Conservation (phyloP, 2,113 vertebrate species). For the Chiloscyllium plagiosum region DNA sequence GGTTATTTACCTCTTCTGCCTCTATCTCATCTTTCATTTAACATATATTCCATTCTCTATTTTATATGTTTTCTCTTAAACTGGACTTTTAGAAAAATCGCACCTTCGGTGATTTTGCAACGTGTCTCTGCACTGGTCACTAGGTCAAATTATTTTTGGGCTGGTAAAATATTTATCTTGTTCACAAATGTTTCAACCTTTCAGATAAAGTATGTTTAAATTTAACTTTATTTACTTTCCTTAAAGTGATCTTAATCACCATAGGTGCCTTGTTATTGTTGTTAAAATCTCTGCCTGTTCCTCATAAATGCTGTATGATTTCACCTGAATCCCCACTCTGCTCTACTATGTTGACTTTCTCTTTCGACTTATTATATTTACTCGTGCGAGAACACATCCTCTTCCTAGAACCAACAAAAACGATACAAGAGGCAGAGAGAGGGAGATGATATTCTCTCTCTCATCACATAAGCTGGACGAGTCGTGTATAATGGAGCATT, state of each 20-base stretch:
- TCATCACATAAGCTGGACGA: no score
- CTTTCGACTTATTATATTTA: no score
- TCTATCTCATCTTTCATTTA: not conserved
- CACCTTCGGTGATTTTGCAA: not conserved
- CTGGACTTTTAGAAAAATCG: not conserved
- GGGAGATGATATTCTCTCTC: no score
- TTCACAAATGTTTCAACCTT: not conserved
- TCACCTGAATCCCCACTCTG: no score
- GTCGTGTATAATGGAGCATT: no score
- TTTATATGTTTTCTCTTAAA: not conserved
- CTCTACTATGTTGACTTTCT: no score
- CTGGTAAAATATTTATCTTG: not conserved
- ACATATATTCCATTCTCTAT: not conserved
- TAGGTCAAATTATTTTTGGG: not conserved
- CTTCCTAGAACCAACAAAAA: no score
- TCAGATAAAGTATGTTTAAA: not conserved
- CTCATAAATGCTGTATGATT: no score
- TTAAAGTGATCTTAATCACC: not conserved
- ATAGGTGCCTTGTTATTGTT: no score
- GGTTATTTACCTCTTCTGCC: not conserved
- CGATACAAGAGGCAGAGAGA: no score
- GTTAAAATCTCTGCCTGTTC: no score
- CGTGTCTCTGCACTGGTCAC: not conserved
- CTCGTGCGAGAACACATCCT: no score
- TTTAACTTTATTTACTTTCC: not conserved